phyloP scores from a whole-genome alignment of 2,113 vertebrate genomes.

The Platanista minor region DNA sequence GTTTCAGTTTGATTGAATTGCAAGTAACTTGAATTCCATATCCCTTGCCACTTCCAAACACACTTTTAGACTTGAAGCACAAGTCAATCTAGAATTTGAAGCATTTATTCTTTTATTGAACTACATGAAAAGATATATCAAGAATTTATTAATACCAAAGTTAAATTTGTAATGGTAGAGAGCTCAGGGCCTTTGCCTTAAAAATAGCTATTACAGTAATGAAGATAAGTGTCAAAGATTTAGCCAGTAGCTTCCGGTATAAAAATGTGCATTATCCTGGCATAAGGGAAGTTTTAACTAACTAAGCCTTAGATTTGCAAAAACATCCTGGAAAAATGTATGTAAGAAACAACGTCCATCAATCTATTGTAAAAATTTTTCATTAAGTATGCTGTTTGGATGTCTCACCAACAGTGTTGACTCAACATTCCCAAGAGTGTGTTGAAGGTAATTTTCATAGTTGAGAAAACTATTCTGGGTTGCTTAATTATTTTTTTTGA shows the following conservation, averaged over 20 bases:
- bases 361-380: not conserved
- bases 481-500: not conserved
- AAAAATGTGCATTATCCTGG: not conserved
- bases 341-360: not conserved
- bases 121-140: not conserved
- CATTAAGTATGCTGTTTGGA: not conserved
- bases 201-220: not conserved
- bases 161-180: not conserved
- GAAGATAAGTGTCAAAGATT: not conserved
- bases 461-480: not conserved
- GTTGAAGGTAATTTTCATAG: not conserved
- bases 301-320: not conserved
- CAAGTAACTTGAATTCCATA: not conserved
- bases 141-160: not conserved
- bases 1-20: not conserved
- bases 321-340: not conserved
- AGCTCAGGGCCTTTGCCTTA: not conserved
- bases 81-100: not conserved
- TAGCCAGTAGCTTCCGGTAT: not conserved
- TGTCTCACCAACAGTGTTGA: not conserved
- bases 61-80: not conserved
- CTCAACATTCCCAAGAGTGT: not conserved
- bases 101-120: not conserved
- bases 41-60: not conserved
- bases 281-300: not conserved